phyloP scores from a whole-genome alignment of 1,140 invertebrate genomes.

The Aricia agestis region DNA sequence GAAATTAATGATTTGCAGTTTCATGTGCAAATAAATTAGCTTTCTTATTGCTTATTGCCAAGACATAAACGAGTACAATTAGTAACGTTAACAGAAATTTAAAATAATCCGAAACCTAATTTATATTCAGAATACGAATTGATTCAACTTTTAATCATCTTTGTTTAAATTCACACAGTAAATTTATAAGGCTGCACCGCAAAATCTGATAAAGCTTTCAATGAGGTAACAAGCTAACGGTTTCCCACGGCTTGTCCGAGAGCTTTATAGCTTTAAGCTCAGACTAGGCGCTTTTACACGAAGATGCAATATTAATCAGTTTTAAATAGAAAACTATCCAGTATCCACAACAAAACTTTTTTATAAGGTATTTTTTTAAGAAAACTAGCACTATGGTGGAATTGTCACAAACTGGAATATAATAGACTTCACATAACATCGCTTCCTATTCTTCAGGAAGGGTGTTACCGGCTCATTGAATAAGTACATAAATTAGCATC shows the following conservation, averaged over 20 bases:
- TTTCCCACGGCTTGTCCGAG: neutral
- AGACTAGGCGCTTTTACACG: neutral
- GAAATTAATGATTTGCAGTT: neutral
- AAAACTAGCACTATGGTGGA: neutral
- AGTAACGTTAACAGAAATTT: no score
- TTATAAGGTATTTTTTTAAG: no score
- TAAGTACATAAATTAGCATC: slow-evolving; percentile 37
- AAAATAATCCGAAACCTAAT: no score
- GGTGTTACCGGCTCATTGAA: slow-evolving; percentile 42
- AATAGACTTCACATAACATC: slow-evolving; percentile 43
- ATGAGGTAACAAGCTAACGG: neutral
- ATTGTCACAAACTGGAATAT: neutral
- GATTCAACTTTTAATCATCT: no score
- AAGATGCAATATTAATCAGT: neutral
- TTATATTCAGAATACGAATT: no score
- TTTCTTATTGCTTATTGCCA: neutral
- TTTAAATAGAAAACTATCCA: neutral
- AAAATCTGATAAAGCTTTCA: neutral
- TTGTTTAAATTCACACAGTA: no score
- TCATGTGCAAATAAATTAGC: neutral
- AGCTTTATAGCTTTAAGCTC: neutral
- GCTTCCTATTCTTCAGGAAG: slow-evolving; percentile 56
- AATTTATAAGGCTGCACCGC: neutral
- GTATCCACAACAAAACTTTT: neutral
- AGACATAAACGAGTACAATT: neutral